phyloP scores from a whole-genome alignment of 2,888 invertebrate genomes.

The Meganola albula region DNA sequence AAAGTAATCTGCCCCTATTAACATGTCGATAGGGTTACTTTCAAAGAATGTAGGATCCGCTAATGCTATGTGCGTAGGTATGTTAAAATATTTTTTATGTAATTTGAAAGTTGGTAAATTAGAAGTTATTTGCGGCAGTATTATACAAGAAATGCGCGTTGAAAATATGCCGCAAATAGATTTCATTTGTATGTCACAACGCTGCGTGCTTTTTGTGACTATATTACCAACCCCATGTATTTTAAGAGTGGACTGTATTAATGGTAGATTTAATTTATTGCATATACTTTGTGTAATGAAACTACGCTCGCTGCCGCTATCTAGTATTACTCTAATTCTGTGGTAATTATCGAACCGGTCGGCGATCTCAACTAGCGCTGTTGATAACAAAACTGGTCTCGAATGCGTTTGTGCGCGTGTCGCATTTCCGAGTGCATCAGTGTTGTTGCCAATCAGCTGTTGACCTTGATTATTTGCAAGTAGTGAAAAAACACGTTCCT shows the following conservation, averaged over 20 bases:
- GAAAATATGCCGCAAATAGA: constrained; percentile 11
- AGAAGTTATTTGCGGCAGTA: constrained; percentile 10
- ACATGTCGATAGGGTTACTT: constrained; percentile 8
- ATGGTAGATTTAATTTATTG: constrained; percentile 8
- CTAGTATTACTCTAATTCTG: constrained; percentile 15
- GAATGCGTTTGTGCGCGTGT: constrained; percentile 6
- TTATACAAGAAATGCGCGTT: constrained; percentile 15
- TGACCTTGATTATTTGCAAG: too few species aligned
- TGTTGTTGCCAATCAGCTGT: background rate
- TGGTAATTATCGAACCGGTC: constrained; percentile 11
- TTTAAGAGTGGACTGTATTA: constrained; percentile 10
- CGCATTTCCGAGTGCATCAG: background rate
- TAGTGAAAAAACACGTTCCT: too few species aligned
- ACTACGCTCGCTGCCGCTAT: constrained; percentile 17
- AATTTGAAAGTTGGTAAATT: constrained; percentile 1
- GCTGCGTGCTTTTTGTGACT: constrained; percentile 10
- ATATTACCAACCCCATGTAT: constrained; percentile 15
- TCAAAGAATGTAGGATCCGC: constrained; percentile 12
- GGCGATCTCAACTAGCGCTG: constrained; percentile 14
- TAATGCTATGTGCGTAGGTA: constrained; percentile 10
- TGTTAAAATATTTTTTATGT: background rate
- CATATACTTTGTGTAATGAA: constrained; percentile 11
- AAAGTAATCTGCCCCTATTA: constrained; percentile 10
- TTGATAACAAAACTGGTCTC: constrained; percentile 14
- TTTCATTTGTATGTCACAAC: constrained; percentile 11